Conservation (phyloP, 2,888 invertebrate genomes). For the Andrena fulva region DNA sequence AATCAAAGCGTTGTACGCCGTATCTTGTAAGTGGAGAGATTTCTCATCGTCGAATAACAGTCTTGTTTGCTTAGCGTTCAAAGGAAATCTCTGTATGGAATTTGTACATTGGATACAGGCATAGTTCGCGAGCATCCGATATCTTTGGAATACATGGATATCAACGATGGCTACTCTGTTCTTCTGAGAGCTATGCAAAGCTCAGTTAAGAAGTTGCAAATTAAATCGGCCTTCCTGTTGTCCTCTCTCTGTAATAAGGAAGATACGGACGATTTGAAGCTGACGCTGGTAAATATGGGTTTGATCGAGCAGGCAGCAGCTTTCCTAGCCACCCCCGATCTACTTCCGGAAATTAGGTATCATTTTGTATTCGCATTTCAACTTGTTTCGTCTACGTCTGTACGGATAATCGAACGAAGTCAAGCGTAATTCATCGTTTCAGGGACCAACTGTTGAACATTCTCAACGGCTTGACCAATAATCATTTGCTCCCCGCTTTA, state of each 20-base stretch:
- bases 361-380: conserved; percentile 11
- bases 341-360: conserved; percentile 80
- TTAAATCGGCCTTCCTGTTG: conserved; percentile 91
- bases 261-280: conserved; percentile 73
- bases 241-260: conserved; percentile 86
- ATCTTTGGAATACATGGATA: conserved; percentile 87
- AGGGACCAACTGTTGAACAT: conserved; percentile 81
- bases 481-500: conserved; percentile 80
- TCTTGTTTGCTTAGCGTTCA: neutral
- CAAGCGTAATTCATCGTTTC: conserved; percentile 34
- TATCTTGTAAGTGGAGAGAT: conserved; percentile 89
- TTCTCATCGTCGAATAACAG: neutral
- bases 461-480: conserved; percentile 76
- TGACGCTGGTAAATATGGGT: conserved; percentile 81
- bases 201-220: conserved; percentile 87
- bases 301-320: conserved; percentile 80
- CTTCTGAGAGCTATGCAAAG: conserved; percentile 88
- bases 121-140: conserved; percentile 88
- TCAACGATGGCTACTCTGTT: conserved; percentile 89
- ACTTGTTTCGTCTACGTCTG: neutral
- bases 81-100: neutral
- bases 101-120: conserved; percentile 85
- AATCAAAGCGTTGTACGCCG: conserved; percentile 91
- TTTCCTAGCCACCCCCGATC: conserved; percentile 73
- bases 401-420: neutral